phyloP scores from a whole-genome alignment of 1,140 invertebrate genomes.

The Sitodiplosis mosellana region DNA sequence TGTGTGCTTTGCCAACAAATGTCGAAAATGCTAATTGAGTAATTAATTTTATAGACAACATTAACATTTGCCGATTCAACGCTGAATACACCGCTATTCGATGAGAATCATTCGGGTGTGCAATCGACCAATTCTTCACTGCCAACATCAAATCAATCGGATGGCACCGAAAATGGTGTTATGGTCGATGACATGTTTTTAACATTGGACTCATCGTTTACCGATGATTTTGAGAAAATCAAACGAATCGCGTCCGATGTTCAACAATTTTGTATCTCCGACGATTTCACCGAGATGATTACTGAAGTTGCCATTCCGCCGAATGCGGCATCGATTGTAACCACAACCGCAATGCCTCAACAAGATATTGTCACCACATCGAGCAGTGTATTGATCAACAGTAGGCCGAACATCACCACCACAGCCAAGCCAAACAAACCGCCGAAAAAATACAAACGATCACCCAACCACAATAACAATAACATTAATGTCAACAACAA shows the following conservation, averaged over 20 bases:
- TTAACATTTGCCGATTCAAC: slow-evolving; percentile 21
- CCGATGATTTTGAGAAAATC: slow-evolving; percentile 53
- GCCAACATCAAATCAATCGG: slow-evolving; percentile 32
- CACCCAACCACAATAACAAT: slow-evolving; percentile 16
- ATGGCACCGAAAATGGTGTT: slow-evolving; percentile 9
- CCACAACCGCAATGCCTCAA: slow-evolving; percentile 22
- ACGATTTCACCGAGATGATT: slow-evolving; percentile 24
- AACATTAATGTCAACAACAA: slow-evolving; percentile 16
- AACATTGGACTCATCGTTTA: slow-evolving; percentile 43
- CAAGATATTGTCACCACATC: slow-evolving; percentile 10
- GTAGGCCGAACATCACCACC: not conserved
- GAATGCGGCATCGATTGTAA: slow-evolving; percentile 14
- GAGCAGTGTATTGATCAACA: slow-evolving; percentile 16
- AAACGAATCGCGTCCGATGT: slow-evolving; percentile 56
- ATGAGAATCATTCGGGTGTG: slow-evolving; percentile 15
- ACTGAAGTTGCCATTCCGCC: slow-evolving; percentile 29
- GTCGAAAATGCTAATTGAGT: not conserved
- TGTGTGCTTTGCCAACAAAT: not conserved
- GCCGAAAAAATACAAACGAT: slow-evolving; percentile 31
- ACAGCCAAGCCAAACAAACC: slow-evolving; percentile 9
- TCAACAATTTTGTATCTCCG: slow-evolving; percentile 44
- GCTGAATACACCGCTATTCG: slow-evolving; percentile 20
- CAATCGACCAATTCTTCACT: slow-evolving; percentile 17
- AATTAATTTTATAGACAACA: slow-evolving; percentile 8
- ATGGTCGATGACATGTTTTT: slow-evolving; percentile 50